These are phyloP conservation scores for Diadumene lineata DNA, from an alignment of 92 coral and sea anemone species.

Conservation along the genomic window DNA sequence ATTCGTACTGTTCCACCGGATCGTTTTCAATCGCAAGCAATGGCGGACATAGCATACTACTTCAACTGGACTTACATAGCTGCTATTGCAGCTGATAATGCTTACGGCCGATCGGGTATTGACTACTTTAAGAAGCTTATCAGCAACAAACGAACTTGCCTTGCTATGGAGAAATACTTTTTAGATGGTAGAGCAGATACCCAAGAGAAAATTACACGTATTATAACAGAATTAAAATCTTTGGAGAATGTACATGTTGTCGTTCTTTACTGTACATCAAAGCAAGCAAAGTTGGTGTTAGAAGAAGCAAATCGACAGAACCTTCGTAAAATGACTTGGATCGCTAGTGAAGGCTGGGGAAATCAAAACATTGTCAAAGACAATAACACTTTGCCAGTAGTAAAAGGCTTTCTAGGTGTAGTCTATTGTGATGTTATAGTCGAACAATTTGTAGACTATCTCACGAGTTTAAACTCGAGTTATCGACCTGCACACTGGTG, in stretches of 20 bases:
- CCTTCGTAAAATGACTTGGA: constrained; percentile 62
- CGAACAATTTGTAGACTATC: constrained; percentile 43
- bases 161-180: constrained; percentile 71
- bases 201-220: constrained; percentile 31
- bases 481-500: constrained; percentile 71
- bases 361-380: constrained; percentile 7
- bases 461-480: constrained; percentile 47
- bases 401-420: constrained; percentile 72
- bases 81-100: constrained; percentile 69
- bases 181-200: constrained; percentile 18
- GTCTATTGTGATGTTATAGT: constrained; percentile 56
- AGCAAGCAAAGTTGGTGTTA: constrained; percentile 32
- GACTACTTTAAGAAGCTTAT: constrained; percentile 67
- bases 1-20: constrained; percentile 91
- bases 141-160: constrained; percentile 48
- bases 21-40: constrained; percentile 79
- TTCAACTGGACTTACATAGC: constrained; percentile 92
- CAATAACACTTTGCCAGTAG: constrained; percentile 20
- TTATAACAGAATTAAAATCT: constrained; percentile 48
- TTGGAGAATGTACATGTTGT: constrained; percentile 51
- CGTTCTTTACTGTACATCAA: constrained; percentile 47
- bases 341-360: constrained; percentile 86
- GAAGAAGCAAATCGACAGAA: constrained; percentile 52
- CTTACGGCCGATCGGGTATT: constrained; percentile 78
- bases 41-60: constrained; percentile 66